Evolutionary conservation across 2,113 vertebrate genomes (phyloP), one percentile per base, ranked within the genome.

Genomic region (Lipotes vexillifer): DNA sequence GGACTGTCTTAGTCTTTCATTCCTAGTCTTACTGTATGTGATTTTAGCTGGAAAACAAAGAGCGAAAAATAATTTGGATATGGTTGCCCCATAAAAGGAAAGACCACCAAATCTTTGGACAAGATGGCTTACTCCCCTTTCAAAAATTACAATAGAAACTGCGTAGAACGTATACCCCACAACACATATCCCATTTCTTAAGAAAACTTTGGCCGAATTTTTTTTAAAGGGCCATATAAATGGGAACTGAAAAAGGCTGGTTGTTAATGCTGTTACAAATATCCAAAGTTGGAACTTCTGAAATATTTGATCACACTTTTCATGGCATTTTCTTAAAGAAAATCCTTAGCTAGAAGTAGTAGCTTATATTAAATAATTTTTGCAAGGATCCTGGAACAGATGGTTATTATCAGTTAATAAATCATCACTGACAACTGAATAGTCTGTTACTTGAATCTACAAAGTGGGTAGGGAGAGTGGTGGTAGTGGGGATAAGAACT

Each of bases 361-460:
- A 85, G 41, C 12, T 49, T 36, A 84, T 6, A 63, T 38, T 80
- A 91, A 88, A n/a, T 31, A 87, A 46, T 59, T 63, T 44, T 59
- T 61, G 11, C 46, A 38, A 21, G n/a, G 44, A 81, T 66, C 3
- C 31, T 93, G 13, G 59, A 66, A 82, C 66, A 92, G n/a, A 90
- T 75, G 49, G 15, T 14, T 69, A 46, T 74, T 68, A 75, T 29
- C 9, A 44, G 59, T 87, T 84, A 88, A 69, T 90, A 91, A 78
- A 85, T 78, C 72, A 87, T 65, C n/a, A 68, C 5, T 66, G 72
- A 87, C 44, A 80, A 93, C 1, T 80, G 63, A 89, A 87, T 55
- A 93, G 44, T 86, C 96, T 97, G 55, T 74, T 80, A 69, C 44
- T 63, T 66, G n/a, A 96, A 66, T 71, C 57, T 81, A 75, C 57